Base-by-base conservation (phyloP, 2,797 vertebrate species). In the Okamejei kenojei region DNA sequence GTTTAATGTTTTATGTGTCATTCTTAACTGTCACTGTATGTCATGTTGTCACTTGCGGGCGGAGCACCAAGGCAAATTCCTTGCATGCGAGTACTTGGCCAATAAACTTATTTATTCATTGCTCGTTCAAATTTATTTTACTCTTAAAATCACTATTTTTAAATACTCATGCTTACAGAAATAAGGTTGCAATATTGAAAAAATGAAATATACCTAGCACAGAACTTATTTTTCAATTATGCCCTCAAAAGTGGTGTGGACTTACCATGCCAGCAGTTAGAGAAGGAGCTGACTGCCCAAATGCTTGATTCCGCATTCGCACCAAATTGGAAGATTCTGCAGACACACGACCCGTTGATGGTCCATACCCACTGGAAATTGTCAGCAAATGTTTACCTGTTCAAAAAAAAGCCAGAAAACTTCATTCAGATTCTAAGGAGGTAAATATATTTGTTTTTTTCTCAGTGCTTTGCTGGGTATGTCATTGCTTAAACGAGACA, bases 341-440 rank as follows among this genome's bases (percentile, higher is more conserved):
- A 65, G 97, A 95, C 88, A 96, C 95, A 94, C 97, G 98, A 97
- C 97, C 98, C 45, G 96, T 94, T 76, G 96, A 95, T 98, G 98
- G 94, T 97, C 97, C 94, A 98, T 97, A 5, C 79, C 98, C 98
- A 95, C 96, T 98, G 94, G 98, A 99, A 94, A 99, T 96, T 71
- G 98, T 98, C 94, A 99, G 97, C 93, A 99, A 96, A 96, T 99
- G 98, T 95, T 99, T 99, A 95, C 98, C 98, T 99, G 96, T 54
- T 23, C 8, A 80, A 88, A 68, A n/a, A 73, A 54, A 54, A 54
- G 45, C 5, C 32, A 93, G 21, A 61, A 78, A 91, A 45, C 35
- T 73, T 74, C 74, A 38, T 74, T 21, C 35, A 74, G 6, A 68
- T 68, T 2, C n/a, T 65, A n/a, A 86, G 81, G 15, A 63, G 68